A percentile compares a stretch with the other conserved stretches of the same genome.
Evolutionary conservation across 2,888 invertebrate genomes (phyloP).

Genomic region (Eurytoma californica): DNA sequence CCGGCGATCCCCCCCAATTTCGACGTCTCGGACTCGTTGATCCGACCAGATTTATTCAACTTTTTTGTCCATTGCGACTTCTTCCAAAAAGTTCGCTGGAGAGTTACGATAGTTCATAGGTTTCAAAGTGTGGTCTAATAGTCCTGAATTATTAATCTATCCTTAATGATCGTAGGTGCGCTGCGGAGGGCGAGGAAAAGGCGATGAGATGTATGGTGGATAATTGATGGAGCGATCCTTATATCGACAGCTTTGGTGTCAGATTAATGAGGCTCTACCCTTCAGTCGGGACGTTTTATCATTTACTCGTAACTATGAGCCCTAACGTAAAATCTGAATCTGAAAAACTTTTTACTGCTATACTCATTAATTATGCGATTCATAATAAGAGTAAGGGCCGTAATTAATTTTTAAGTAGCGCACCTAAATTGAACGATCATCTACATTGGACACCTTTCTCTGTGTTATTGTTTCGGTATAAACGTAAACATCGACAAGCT

Average conservation of each 20-base stretch:
- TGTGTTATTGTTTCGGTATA: too few species aligned
- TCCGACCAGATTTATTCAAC: neutral
- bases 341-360: constrained; percentile 9
- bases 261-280: constrained; percentile 59
- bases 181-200: constrained; percentile 25
- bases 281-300: constrained; percentile 32
- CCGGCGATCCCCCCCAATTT: neutral
- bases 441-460: too few species aligned
- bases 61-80: neutral
- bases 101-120: neutral
- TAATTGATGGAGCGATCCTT: constrained; percentile 58
- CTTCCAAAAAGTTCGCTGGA: constrained; percentile 1
- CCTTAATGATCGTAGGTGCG: constrained; percentile 35
- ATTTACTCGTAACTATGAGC: constrained; percentile 8
- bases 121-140: constrained; percentile 28
- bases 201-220: constrained; percentile 4
- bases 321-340: constrained; percentile 37
- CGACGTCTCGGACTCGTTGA: neutral
- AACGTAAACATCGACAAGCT: too few species aligned
- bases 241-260: constrained; percentile 58
- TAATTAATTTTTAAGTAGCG: too few species aligned
- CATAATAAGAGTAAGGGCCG: too few species aligned
- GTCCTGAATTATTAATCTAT: constrained; percentile 42
- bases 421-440: too few species aligned
- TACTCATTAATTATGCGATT: neutral